Evolutionary conservation across 1,140 invertebrate genomes (phyloP).

Genomic region (Zaprionus kolodkinae): DNA sequence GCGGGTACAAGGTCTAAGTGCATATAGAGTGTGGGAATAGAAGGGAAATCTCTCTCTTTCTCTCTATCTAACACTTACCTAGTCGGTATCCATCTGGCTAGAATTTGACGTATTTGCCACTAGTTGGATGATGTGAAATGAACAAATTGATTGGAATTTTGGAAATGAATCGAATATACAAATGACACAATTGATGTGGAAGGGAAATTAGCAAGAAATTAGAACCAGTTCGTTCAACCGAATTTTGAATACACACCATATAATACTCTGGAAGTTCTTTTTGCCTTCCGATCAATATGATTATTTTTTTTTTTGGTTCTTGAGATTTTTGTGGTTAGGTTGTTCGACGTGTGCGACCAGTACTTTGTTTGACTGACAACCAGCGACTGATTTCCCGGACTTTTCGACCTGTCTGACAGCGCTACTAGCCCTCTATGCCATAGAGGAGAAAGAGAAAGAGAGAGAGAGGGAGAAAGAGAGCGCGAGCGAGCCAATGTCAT

Average conservation of each 20-base stretch:
- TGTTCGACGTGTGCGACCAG: slow-evolving; percentile 25
- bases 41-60: background rate
- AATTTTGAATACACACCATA: slow-evolving; percentile 49
- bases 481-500: slow-evolving; percentile 65
- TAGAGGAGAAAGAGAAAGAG: background rate
- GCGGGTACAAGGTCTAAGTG: slow-evolving; percentile 35
- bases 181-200: slow-evolving; percentile 8
- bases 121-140: slow-evolving; percentile 36
- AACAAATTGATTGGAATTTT: slow-evolving; percentile 13
- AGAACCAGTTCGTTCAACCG: background rate
- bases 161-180: slow-evolving; percentile 7
- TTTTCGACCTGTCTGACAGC: slow-evolving; percentile 16
- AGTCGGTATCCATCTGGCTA: slow-evolving; percentile 73
- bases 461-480: background rate
- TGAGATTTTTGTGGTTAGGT: slow-evolving; percentile 4
- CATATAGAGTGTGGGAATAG: slow-evolving; percentile 23
- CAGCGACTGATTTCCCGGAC: slow-evolving; percentile 59
- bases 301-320: background rate
- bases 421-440: background rate
- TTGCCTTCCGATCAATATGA: slow-evolving; percentile 32
- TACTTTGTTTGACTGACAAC: slow-evolving; percentile 74
- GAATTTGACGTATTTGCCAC: slow-evolving; percentile 74
- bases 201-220: slow-evolving; percentile 5
- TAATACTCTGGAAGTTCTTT: slow-evolving; percentile 10
- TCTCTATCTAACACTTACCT: slow-evolving; percentile 59